phyloP scores from a whole-genome alignment of 2,113 vertebrate genomes.

The Phalacrocorax pelagicus region DNA sequence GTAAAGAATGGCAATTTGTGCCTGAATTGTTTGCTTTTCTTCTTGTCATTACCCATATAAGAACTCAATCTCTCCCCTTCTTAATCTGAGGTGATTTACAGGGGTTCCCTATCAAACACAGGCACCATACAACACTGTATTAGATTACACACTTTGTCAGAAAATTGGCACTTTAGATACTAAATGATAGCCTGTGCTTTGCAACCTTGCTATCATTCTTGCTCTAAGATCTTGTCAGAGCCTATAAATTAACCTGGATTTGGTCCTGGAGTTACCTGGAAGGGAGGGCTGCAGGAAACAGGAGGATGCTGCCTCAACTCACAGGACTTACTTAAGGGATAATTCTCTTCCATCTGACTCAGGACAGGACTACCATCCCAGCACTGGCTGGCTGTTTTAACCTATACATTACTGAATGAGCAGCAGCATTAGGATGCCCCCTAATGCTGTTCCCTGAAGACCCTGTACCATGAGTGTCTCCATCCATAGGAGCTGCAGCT shows the following conservation, averaged over 20 bases:
- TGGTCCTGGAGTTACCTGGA: not conserved
- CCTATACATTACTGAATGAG: not conserved
- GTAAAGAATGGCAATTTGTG: not conserved
- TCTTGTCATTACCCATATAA: slow-evolving; percentile 25
- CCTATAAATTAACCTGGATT: slow-evolving; percentile 41
- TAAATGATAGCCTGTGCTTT: slow-evolving; percentile 35
- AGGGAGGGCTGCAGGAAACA: not conserved
- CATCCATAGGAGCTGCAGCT: not conserved
- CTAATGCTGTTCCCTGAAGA: not conserved
- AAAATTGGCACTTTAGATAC: slow-evolving; percentile 48
- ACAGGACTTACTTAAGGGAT: not conserved
- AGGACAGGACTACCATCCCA: not conserved
- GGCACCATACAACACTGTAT: not conserved
- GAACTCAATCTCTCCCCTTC: slow-evolving; percentile 1
- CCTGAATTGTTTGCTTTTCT: slow-evolving; percentile 35
- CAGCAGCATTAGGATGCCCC: not conserved
- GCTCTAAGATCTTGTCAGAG: slow-evolving; percentile 30
- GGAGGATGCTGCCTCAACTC: not conserved
- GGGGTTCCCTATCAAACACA: slow-evolving; percentile 23
- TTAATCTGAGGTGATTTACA: slow-evolving; percentile 53
- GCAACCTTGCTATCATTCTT: slow-evolving; percentile 44
- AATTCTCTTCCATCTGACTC: not conserved
- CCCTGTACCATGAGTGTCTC: not conserved
- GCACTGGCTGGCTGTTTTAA: not conserved
- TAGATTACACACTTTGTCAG: slow-evolving; percentile 58